Base-by-base conservation (phyloP, 1,140 invertebrate species). In the Cydia splendana region DNA sequence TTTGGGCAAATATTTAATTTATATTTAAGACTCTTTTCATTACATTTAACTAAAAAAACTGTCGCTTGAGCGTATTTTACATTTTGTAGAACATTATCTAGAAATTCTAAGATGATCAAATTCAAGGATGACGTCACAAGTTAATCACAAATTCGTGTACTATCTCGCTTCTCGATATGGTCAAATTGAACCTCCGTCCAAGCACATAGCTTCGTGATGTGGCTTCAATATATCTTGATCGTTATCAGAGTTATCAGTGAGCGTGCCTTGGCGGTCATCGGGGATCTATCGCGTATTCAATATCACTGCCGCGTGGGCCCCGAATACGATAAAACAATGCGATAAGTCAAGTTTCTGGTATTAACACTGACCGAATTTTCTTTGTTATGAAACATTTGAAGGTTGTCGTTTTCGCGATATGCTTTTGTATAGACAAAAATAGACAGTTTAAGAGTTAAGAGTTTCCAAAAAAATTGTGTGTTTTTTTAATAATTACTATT, bases 181-280 rank as follows among this genome's bases (percentile, higher is more conserved):
- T 78, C 77, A 82, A 77, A 77, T 78, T 76, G 71, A 51, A 81
- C 82, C 83, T 76, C 76, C 78, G 62, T 83, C 84, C 82, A 77
- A 82, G 81, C 82, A 84, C 81, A 86, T 81, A 79, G 74, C 76
- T 77, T 78, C 77, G 83, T 81, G 79, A 80, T 83, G 78, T 82
- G 65, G 78, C 76, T 84, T 80, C 80, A 82, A 76, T 92, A 91
- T 91, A 88, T 87, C 69, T 77, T 86, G 87, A 90, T 90, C 77
- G 75, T 86, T 88, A 92, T 92, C 90, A 86, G 75, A 42, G 75
- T 81, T 88, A 89, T 91, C 87, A 83, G 76, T 73, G 81, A 82
- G 82, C 90, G 89, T 91, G 90, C 84, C 81, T 78, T 78, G 77
- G 79, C 78, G 80, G 65, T 77, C 79, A 67, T 51, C 77, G 76